Conservation (phyloP, 1,140 invertebrate species). For the Nephotettix cincticeps region DNA sequence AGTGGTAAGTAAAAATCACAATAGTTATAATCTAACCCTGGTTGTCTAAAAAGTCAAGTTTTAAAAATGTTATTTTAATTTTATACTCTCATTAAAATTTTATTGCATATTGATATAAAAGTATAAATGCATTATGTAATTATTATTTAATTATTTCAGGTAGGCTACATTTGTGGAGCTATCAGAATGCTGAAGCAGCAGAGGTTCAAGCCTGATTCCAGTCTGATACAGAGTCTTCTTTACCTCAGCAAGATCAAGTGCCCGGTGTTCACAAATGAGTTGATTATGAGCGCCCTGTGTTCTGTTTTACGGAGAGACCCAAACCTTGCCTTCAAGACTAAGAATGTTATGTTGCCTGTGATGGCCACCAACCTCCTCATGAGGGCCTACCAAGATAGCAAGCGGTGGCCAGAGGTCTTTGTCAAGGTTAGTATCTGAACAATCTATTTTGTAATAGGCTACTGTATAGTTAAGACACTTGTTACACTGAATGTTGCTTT, state of each 20-base stretch:
- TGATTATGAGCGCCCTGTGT: constrained; percentile 75
- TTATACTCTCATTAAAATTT: constrained; percentile 1
- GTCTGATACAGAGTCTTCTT: constrained; percentile 74
- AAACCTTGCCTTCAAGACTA: constrained; percentile 66
- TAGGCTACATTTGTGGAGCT: constrained; percentile 55
- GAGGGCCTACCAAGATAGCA: constrained; percentile 73
- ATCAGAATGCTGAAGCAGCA: constrained; percentile 65
- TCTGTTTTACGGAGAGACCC: constrained; percentile 79
- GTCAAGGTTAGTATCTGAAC: constrained; percentile 62
- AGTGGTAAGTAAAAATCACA: constrained; percentile 52
- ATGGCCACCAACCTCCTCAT: constrained; percentile 84
- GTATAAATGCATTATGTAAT: no score
- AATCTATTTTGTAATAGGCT: no score
- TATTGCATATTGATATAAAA: no score
- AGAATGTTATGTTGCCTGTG: constrained; percentile 80
- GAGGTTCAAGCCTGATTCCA: constrained; percentile 75
- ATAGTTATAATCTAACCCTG: no score
- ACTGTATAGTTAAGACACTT: no score
- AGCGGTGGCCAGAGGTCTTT: constrained; percentile 76
- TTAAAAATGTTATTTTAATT: constrained; percentile 14
- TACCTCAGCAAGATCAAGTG: constrained; percentile 81
- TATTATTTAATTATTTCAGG: constrained; percentile 36
- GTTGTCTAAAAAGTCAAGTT: no score
- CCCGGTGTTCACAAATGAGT: constrained; percentile 75
- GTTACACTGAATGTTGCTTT: no score